Evolutionary conservation across 1,140 invertebrate genomes (phyloP).

Genomic region (Anastrepha ludens): DNA sequence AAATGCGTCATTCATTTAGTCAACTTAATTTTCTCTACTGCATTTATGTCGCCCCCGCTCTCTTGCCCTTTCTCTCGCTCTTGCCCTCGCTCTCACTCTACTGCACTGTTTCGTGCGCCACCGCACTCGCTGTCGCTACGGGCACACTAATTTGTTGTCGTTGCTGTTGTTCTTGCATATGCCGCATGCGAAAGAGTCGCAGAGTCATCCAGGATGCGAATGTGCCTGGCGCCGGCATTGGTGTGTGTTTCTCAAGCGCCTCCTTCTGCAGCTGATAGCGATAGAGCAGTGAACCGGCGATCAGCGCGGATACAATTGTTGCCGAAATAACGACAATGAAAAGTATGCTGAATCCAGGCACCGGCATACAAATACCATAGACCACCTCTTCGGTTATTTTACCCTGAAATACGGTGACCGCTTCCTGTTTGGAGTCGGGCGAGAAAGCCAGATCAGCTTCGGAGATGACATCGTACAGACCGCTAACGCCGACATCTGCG

Average conservation of each 20-base stretch:
- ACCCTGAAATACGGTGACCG: slow-evolving; percentile 90
- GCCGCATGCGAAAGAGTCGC: slow-evolving; percentile 79
- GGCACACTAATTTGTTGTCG: slow-evolving; percentile 59
- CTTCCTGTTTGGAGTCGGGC: slow-evolving; percentile 85
- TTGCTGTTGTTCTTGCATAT: slow-evolving; percentile 68
- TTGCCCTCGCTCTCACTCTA: slow-evolving; percentile 52
- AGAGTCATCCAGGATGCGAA: slow-evolving; percentile 84
- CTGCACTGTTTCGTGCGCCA: slow-evolving; percentile 66
- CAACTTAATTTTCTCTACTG: too few species aligned
- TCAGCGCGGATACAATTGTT: slow-evolving; percentile 86
- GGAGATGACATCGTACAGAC: slow-evolving; percentile 93
- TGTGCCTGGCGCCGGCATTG: slow-evolving; percentile 77
- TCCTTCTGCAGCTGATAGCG: slow-evolving; percentile 85
- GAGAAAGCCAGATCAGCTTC: slow-evolving; percentile 94
- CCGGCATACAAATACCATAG: slow-evolving; percentile 93
- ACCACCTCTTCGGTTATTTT: slow-evolving; percentile 90
- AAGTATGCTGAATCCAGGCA: slow-evolving; percentile 89
- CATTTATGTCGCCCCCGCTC: neutral
- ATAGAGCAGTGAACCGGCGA: slow-evolving; percentile 84
- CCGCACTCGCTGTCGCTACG: slow-evolving; percentile 40
- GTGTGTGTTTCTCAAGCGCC: slow-evolving; percentile 75
- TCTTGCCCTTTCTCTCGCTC: neutral
- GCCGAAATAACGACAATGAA: slow-evolving; percentile 91
- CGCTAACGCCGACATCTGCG: slow-evolving; percentile 89
- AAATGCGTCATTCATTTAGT: too few species aligned